Conservation (phyloP, 2,888 invertebrate species). For the Chaetogeoica ovagalla region DNA sequence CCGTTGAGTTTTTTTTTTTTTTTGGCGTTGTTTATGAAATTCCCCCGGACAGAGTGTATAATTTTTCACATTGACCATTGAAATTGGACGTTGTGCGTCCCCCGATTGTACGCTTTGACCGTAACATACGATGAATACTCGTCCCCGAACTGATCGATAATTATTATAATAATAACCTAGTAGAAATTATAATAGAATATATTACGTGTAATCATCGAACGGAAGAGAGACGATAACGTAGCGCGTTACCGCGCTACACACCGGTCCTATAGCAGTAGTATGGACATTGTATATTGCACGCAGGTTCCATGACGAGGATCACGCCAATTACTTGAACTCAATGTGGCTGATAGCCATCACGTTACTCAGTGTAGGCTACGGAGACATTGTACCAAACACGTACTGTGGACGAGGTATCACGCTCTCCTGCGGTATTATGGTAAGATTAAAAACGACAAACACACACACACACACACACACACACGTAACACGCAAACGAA, state of each 20-base stretch:
- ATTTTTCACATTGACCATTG: too few species aligned
- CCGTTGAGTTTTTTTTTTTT: too few species aligned
- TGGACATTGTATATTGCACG: constrained; percentile 52
- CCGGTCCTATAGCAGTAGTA: constrained; percentile 13
- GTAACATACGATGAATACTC: too few species aligned
- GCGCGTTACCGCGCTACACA: background rate
- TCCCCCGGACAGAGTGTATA: too few species aligned
- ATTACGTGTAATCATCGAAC: constrained; percentile 10
- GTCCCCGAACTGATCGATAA: too few species aligned
- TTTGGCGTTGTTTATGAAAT: too few species aligned
- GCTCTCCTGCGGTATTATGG: constrained; percentile 99
- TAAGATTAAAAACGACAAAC: constrained; percentile 64
- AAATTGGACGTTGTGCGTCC: too few species aligned
- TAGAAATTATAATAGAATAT: too few species aligned
- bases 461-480: constrained; percentile 1
- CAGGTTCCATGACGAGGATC: constrained; percentile 98
- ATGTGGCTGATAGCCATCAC: constrained; percentile 99
- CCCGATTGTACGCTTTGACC: too few species aligned
- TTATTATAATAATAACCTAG: too few species aligned
- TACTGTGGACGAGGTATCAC: constrained; percentile 99
- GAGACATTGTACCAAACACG: constrained; percentile 99
- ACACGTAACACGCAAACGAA: constrained; percentile 1
- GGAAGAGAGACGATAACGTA: background rate
- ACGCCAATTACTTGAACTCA: constrained; percentile 97
- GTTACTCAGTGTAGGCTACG: constrained; percentile 99